Evolutionary conservation across 1,140 invertebrate species (phyloP).

Genomic region (Chelonus insularis): DNA sequence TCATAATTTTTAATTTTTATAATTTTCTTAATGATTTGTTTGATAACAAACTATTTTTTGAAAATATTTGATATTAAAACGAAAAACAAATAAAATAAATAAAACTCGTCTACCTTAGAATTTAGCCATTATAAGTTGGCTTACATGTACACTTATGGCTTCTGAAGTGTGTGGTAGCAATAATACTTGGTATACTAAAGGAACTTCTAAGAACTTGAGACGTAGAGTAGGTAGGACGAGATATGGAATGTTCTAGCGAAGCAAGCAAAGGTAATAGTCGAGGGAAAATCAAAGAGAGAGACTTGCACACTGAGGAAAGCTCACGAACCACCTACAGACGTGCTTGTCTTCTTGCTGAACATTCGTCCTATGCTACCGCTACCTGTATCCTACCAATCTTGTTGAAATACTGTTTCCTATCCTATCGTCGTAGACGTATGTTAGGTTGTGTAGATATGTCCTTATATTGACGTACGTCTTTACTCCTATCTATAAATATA

Average conservation of each 20-base stretch:
- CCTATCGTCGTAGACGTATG: neutral
- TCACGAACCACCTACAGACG: neutral
- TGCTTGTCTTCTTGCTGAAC: neutral
- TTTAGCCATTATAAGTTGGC: neutral
- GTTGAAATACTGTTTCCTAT: neutral
- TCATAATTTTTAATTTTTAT: too few relatives aligned
- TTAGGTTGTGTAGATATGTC: neutral
- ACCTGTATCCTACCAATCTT: neutral
- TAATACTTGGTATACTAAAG: neutral
- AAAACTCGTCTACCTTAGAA: neutral
- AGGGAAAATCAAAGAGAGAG: neutral
- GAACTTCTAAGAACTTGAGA: neutral
- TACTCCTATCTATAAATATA: neutral
- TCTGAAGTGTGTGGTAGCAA: neutral
- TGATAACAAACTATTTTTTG: neutral
- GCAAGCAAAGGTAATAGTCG: too few relatives aligned
- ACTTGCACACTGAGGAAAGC: neutral
- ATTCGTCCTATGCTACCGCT: neutral
- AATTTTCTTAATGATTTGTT: too few relatives aligned
- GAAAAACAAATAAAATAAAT: neutral
- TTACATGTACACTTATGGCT: neutral
- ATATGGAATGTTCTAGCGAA: neutral
- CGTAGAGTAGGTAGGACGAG: neutral
- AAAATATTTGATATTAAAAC: neutral
- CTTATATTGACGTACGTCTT: neutral